Percentiles rank a stretch among this genome's conserved stretches.
Conservation (phyloP, 1,140 invertebrate genomes). For the Whitmania pigra region DNA sequence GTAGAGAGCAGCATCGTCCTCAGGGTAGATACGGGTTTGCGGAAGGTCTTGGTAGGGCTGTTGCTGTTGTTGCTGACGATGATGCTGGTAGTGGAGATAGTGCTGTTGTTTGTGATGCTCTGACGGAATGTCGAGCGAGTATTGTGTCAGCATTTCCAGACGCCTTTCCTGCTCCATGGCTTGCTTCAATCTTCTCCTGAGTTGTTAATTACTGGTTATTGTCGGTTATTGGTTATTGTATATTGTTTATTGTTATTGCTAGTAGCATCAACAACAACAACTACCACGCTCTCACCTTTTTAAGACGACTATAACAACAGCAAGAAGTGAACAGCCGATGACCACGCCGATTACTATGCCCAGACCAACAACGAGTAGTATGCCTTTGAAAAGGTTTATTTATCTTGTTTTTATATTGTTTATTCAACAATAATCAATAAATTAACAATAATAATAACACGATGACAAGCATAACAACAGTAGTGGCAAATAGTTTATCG, state of each 20-base stretch:
- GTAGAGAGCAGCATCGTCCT: not conserved
- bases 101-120: not conserved
- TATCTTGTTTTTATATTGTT: not conserved
- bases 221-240: not conserved
- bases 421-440: not conserved
- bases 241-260: not conserved
- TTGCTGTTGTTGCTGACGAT: conserved; percentile 8
- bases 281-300: not conserved
- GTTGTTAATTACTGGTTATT: not conserved
- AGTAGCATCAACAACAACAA: not conserved
- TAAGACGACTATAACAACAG: conserved; percentile 15
- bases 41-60: not conserved
- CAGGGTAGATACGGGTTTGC: conserved; percentile 2
- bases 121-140: conserved; percentile 7
- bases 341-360: conserved; percentile 15
- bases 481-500: not conserved
- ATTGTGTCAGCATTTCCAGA: conserved; percentile 13
- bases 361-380: conserved; percentile 11
- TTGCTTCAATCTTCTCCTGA: conserved; percentile 14
- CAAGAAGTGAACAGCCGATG: conserved; percentile 14
- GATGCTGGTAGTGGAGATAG: not conserved
- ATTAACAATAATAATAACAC: not conserved
- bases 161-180: conserved; percentile 7
- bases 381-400: not conserved
- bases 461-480: not conserved